Base-by-base conservation (phyloP, 2,888 invertebrate species). In the Drosophila rubida region DNA sequence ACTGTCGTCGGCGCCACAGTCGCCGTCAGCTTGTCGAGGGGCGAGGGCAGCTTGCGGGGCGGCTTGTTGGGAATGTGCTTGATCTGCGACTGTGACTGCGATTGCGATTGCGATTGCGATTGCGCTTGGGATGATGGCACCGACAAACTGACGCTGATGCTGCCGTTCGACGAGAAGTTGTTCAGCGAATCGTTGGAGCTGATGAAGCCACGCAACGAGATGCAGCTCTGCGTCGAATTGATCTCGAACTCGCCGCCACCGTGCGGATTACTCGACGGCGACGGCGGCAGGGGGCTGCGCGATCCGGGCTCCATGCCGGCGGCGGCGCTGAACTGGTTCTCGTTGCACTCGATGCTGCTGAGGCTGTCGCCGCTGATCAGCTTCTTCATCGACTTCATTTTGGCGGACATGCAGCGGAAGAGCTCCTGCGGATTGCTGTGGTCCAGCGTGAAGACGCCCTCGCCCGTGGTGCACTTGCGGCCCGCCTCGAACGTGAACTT, bases 401-500 rank as follows among this genome's bases (percentile, higher is more conserved):
- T 96, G 4, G 95, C 93, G 8, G 96, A 95, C 79, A 97, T 93
- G 88, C 96, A 96, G 71, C 96, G 95, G 75, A 94, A 97, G 74
- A 97, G 96, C 90, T 96, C 96, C 77, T 96, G 95, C 71, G 96
- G 96, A 90, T 96, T 96, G 41, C 95, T 94, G 89, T 97, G 96
- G 88, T 96, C 96, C 65, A 97, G 91, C 61, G 95, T 95, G 84
- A 97, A 97, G 4, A 95, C 94, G 1, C 97, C 97, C 92, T 97
- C 97, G 0, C 97, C 97, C 1, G 96, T 96, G 76, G 95, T 95
- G 92, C 97, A 97, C 91, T 96, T 97, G 63, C 97, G 93, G 0
- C 97, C 97, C 16, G 97, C 97, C 93, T 97, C 97, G 91, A 97
- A 97, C 32, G 96, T 96, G 89, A 97, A 97, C 91, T 95, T 96